These are phyloP conservation scores for Spodoptera litura DNA, from an alignment of 1,140 invertebrate species.

Conservation along the genomic window DNA sequence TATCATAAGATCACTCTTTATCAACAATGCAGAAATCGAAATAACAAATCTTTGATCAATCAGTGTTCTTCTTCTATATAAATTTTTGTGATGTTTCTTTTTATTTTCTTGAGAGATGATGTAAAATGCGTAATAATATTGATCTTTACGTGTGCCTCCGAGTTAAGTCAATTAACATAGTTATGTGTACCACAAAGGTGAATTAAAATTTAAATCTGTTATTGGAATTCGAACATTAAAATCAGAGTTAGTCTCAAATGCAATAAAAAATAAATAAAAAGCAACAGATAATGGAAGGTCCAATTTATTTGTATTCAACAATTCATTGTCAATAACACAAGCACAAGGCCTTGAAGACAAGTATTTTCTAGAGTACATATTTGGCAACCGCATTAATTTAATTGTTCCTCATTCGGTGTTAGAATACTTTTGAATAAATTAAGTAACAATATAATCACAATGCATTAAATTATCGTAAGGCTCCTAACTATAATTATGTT, in stretches of 20 bases:
- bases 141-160: too few relatives aligned
- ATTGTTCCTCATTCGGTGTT: conserved; percentile 37
- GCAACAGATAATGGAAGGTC: background rate
- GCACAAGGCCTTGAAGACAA: conserved; percentile 31
- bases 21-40: too few relatives aligned
- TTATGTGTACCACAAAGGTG: too few relatives aligned
- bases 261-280: background rate
- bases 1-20: too few relatives aligned
- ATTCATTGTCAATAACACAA: conserved; percentile 22
- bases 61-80: too few relatives aligned
- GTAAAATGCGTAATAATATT: too few relatives aligned
- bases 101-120: too few relatives aligned
- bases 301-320: conserved; percentile 39
- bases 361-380: conserved; percentile 36
- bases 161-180: too few relatives aligned
- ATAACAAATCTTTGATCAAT: too few relatives aligned
- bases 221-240: too few relatives aligned
- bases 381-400: conserved; percentile 45
- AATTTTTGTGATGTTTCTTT: too few relatives aligned
- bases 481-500: background rate
- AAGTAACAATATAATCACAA: conserved; percentile 16
- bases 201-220: too few relatives aligned
- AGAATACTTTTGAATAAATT: conserved; percentile 47
- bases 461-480: background rate
- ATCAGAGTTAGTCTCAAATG: background rate